phyloP scores from a whole-genome alignment of 2,113 vertebrate species.

The Lampris incognitus region DNA sequence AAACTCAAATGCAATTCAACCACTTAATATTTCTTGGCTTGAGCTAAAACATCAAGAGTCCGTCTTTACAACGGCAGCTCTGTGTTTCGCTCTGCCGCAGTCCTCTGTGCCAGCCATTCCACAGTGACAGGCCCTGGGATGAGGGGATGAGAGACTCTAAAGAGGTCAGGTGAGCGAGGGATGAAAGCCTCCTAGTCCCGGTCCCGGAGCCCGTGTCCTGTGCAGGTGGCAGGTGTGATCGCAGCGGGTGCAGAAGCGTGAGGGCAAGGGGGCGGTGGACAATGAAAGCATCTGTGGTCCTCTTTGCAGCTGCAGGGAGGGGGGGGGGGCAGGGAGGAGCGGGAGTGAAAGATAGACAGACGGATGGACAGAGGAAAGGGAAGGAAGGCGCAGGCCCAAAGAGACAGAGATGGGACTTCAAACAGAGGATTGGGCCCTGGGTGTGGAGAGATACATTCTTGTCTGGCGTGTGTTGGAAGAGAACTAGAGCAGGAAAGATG shows the following conservation, averaged over 20 bases:
- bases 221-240: slow-evolving; percentile 85
- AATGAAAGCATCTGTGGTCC: slow-evolving; percentile 78
- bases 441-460: slow-evolving; percentile 82
- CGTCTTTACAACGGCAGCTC: slow-evolving; percentile 61
- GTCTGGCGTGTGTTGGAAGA: slow-evolving; percentile 50
- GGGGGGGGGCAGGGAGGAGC: slow-evolving; percentile 66
- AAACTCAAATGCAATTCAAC: slow-evolving; percentile 52
- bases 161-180: slow-evolving; percentile 59
- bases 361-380: slow-evolving; percentile 55
- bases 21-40: slow-evolving; percentile 62
- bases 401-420: slow-evolving; percentile 79
- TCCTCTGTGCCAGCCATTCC: slow-evolving; percentile 70
- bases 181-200: slow-evolving; percentile 71
- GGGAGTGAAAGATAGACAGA: slow-evolving; percentile 71
- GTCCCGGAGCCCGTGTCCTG: slow-evolving; percentile 58
- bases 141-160: slow-evolving; percentile 64
- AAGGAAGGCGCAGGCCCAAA: slow-evolving; percentile 59
- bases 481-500: slow-evolving; percentile 35
- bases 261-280: slow-evolving; percentile 71
- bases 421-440: slow-evolving; percentile 73
- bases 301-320: slow-evolving; percentile 76
- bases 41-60: slow-evolving; percentile 56
- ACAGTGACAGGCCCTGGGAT: slow-evolving; percentile 76
- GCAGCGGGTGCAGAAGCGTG: slow-evolving; percentile 72
- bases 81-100: slow-evolving; percentile 53